phyloP scores from a whole-genome alignment of 2,888 invertebrate genomes.

The Leuctra nigra region DNA sequence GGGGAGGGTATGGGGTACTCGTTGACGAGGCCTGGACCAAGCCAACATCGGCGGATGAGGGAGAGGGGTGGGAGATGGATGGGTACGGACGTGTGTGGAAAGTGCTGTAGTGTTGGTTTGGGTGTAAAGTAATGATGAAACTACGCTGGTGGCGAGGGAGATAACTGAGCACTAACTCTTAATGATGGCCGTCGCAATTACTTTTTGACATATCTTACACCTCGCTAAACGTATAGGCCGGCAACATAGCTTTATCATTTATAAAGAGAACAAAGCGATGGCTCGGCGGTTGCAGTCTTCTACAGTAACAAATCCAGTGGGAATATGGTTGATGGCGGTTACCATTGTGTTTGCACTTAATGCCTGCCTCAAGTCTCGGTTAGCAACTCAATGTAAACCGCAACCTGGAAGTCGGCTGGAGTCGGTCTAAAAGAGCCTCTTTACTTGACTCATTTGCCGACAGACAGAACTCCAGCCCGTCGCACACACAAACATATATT shows the following conservation, averaged over 20 bases:
- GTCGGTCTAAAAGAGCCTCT: no score
- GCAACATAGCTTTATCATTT: not conserved
- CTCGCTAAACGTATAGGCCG: not conserved
- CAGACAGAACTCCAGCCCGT: no score
- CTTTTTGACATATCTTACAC: not conserved
- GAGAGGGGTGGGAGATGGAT: not conserved
- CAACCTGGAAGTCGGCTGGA: no score
- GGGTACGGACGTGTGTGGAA: not conserved
- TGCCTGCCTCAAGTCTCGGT: not conserved
- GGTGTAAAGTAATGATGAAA: not conserved
- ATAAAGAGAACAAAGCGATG: not conserved
- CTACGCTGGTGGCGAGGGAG: not conserved
- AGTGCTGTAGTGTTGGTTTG: not conserved
- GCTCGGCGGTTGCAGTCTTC: not conserved
- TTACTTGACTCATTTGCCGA: no score
- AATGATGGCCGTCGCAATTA: constrained; percentile 2
- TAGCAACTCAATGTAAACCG: not conserved
- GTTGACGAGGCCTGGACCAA: constrained; percentile 5
- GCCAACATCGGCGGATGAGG: not conserved
- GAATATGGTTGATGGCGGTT: not conserved
- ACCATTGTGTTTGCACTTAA: not conserved
- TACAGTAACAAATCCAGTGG: not conserved
- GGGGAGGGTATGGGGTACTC: not conserved
- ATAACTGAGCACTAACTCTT: not conserved
- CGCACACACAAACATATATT: no score